Conservation (phyloP, 2,113 vertebrate species). For the Oostethus manadensis region DNA sequence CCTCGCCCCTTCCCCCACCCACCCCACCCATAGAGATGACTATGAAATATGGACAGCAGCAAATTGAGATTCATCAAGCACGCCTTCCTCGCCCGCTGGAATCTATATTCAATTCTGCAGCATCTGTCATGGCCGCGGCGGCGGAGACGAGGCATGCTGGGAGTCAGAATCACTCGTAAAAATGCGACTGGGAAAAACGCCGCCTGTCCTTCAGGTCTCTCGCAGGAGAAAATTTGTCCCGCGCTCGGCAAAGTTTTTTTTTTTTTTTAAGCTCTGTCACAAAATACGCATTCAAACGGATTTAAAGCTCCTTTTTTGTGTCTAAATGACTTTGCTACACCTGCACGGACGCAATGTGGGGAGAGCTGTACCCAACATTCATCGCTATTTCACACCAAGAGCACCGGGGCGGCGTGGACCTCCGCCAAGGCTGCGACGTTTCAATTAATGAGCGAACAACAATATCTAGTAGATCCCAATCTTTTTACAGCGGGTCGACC, state of each 20-base stretch:
- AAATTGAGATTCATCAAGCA: conserved; percentile 75
- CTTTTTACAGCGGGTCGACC: no score
- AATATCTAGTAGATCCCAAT: no score
- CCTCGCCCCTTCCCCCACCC: conserved; percentile 31
- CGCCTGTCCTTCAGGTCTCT: conserved; percentile 22
- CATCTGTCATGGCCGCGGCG: conserved; percentile 68
- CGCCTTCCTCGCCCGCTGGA: conserved; percentile 66
- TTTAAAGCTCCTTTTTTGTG: background rate
- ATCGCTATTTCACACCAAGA: no score
- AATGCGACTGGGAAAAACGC: conserved; percentile 36
- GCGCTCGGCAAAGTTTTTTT: background rate
- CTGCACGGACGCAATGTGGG: background rate
- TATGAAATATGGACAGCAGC: conserved; percentile 67
- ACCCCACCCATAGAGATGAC: conserved; percentile 46
- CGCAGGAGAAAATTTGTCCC: background rate
- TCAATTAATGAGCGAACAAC: no score
- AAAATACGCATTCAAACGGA: background rate
- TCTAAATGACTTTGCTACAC: background rate
- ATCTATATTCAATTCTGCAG: conserved; percentile 74
- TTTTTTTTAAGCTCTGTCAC: background rate
- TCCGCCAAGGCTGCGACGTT: no score
- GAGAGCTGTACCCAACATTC: no score
- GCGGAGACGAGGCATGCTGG: conserved; percentile 51
- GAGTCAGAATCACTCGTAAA: conserved; percentile 64
- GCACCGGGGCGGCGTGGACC: no score